Evolutionary conservation across 2,113 vertebrate genomes (phyloP).

Genomic region (Aptenodytes forsteri): DNA sequence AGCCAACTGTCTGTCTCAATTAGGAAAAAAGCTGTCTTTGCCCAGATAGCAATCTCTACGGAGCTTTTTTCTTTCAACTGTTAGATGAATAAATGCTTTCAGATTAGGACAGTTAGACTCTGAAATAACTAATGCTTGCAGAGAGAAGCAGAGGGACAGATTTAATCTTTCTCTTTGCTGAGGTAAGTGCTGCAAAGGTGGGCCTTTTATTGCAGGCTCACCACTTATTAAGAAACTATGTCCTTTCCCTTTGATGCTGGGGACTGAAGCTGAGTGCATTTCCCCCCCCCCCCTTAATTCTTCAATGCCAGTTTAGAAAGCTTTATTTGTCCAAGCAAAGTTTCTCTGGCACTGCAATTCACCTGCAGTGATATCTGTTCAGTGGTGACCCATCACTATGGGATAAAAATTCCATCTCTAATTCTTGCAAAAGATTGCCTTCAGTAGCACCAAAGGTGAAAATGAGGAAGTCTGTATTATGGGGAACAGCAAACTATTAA

Average conservation of each 20-base stretch:
- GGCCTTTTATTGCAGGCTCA: background rate
- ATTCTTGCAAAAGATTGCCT: background rate
- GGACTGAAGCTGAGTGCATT: background rate
- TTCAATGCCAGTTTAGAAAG: background rate
- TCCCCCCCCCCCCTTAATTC: background rate
- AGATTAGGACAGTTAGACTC: constrained; percentile 53
- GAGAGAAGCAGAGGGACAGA: background rate
- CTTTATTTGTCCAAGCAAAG: background rate
- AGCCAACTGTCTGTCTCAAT: constrained; percentile 29
- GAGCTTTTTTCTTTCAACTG: constrained; percentile 49
- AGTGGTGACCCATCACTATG: background rate
- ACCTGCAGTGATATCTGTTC: background rate
- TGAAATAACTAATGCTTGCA: background rate
- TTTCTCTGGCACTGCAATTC: background rate
- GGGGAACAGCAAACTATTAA: background rate
- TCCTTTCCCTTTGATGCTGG: background rate
- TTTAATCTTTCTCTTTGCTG: background rate
- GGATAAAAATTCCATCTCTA: background rate
- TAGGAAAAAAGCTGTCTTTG: constrained; percentile 64
- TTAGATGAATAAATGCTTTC: constrained; percentile 60
- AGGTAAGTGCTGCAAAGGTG: background rate
- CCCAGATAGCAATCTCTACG: constrained; percentile 48
- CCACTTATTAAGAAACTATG: background rate
- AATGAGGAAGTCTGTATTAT: background rate
- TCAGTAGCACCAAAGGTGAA: background rate